Percentiles rank a stretch among this genome's conserved stretches.
phyloP scores from a whole-genome alignment of 2,113 vertebrate species.

The Morone saxatilis region DNA sequence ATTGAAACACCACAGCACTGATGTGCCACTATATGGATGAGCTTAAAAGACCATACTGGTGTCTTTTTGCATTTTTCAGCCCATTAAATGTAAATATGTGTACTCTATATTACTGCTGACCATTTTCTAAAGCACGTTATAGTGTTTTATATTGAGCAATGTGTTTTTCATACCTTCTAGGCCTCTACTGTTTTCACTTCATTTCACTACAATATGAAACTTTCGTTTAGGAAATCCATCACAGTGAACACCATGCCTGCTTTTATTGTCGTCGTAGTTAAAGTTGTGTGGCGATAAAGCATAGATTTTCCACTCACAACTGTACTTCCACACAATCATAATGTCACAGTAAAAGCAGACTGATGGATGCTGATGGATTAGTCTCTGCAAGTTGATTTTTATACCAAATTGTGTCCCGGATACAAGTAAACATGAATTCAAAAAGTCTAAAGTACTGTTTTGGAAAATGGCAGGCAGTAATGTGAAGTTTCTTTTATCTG shows the following conservation, averaged over 20 bases:
- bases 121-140: background rate
- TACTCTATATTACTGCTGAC: background rate
- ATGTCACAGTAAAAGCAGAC: background rate
- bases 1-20: constrained; percentile 20
- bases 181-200: background rate
- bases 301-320: background rate
- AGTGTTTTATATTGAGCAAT: constrained; percentile 1
- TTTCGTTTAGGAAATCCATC: background rate
- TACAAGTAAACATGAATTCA: background rate
- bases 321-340: background rate
- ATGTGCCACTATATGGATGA: constrained; percentile 5
- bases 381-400: background rate
- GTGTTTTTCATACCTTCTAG: background rate
- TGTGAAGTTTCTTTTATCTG: background rate
- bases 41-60: constrained; percentile 3
- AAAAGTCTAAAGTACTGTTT: background rate
- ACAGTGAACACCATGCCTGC: background rate
- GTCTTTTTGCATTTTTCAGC: constrained; percentile 23
- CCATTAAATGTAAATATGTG: constrained; percentile 38
- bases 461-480: background rate
- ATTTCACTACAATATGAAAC: constrained; percentile 29
- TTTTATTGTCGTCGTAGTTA: background rate
- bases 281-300: background rate
- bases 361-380: background rate
- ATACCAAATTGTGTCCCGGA: background rate